Base-by-base conservation (phyloP, 2,113 vertebrate species). In the Poecilia latipinna region DNA sequence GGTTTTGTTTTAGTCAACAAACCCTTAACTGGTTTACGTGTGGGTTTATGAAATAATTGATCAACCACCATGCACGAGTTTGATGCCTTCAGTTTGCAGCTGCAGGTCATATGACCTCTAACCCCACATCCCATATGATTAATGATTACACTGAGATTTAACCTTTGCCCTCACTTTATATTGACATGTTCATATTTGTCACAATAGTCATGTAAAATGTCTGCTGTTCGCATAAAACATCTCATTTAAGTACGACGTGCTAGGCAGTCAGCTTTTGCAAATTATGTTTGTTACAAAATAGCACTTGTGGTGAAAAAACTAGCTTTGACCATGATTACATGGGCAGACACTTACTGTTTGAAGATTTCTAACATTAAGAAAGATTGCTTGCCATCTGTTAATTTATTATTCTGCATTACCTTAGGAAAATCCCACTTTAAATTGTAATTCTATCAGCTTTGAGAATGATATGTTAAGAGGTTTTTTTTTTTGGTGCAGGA, bases 21-120 rank as follows among this genome's bases (percentile, higher is more conserved):
- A 71, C 65, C 74, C 78, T 83, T 92, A 90, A 94, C 90, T 91
- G 90, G 80, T 84, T 84, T 83, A 84, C 84, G 85, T 92, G 78
- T 72, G 32, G 82, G 48, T 83, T 89, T 89, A 88, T 88, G 73
- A 64, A 87, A 78, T 57, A 84, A 73, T 82, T 86, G 87, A 78
- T n/a, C n/a, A n/a, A n/a, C n/a, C n/a, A n/a, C 91, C 37, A 75
- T 91, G 79, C 80, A 85, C 84, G 64, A 84, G 78, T 92, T 88
- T 88, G 78, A 89, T 90, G 79, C 84, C 80, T 86, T 92, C 60
- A 86, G 90, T 88, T 86, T 90, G 74, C 68, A 86, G 78, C 68
- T 76, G 84, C 74, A 74, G 88, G 91, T 90, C 88, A 88, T 32
- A n/a, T 83, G 82, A 91, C 88, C 89, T 90, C 72, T 88, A 87